These are phyloP conservation scores for Hippocampus abdominalis DNA, from an alignment of 2,113 vertebrate species.

Conservation along the genomic window DNA sequence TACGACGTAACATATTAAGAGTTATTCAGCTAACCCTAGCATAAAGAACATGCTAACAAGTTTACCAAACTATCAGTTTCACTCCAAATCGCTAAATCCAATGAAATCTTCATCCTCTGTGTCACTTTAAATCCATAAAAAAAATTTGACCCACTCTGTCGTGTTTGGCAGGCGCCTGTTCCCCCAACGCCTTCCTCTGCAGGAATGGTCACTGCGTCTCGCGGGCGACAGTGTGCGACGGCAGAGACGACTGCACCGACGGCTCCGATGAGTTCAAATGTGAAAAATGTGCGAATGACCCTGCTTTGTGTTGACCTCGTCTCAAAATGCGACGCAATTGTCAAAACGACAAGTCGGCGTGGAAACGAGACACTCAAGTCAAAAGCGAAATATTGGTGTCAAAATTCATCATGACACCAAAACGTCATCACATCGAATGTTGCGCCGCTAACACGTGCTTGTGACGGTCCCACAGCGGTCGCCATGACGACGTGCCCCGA, in stretches of 20 bases:
- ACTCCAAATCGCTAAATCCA: no score
- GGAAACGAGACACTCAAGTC: background rate
- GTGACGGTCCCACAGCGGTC: slow-evolving; percentile 2
- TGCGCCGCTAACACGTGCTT: background rate
- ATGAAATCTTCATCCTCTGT: no score
- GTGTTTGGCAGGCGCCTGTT: slow-evolving; percentile 51
- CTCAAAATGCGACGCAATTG: background rate
- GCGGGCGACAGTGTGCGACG: slow-evolving; percentile 61
- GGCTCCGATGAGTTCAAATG: slow-evolving; percentile 83
- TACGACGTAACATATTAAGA: no score
- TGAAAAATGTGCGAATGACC: slow-evolving; percentile 64
- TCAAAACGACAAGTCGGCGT: background rate
- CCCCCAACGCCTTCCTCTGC: slow-evolving; percentile 67
- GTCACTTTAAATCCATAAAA: no score
- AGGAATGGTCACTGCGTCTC: slow-evolving; percentile 71
- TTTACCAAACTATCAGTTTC: no score
- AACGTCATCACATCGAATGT: background rate
- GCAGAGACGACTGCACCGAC: slow-evolving; percentile 76
- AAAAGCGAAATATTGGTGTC: background rate
- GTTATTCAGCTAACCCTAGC: no score
- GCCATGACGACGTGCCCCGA: slow-evolving; percentile 70
- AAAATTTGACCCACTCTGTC: background rate
- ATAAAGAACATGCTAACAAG: no score
- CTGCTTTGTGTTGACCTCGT: background rate
- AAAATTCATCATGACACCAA: background rate